Conservation (phyloP, 2,797 vertebrate species). For the Karalla daura region DNA sequence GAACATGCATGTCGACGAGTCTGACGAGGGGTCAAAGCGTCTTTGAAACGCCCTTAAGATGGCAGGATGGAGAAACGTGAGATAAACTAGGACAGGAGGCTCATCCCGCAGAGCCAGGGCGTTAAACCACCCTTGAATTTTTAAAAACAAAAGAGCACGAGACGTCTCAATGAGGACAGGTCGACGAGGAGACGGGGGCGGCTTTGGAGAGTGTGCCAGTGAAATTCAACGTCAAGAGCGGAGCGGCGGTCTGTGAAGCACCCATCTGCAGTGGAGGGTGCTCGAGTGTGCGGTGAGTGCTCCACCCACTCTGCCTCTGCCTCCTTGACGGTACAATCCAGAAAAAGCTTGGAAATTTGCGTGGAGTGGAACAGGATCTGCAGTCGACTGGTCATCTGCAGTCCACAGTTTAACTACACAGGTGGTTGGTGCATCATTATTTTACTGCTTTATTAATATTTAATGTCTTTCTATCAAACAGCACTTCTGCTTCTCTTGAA, state of each 20-base stretch:
- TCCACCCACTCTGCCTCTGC: constrained; percentile 29
- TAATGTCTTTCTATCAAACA: not conserved
- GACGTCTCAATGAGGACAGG: constrained; percentile 4
- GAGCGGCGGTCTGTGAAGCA: constrained; percentile 40
- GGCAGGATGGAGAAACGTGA: not conserved
- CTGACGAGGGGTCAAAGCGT: too few species aligned
- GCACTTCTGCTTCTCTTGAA: too few species aligned
- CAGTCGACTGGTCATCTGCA: not conserved
- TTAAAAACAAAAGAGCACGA: constrained; percentile 2
- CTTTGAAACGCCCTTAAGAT: too few species aligned
- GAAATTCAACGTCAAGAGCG: constrained; percentile 40
- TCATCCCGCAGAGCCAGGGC: not conserved
- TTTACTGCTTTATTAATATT: constrained; percentile 9
- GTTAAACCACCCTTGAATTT: not conserved
- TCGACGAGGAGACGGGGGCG: constrained; percentile 17
- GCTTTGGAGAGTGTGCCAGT: constrained; percentile 33
- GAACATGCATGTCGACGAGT: too few species aligned
- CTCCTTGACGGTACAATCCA: constrained; percentile 28
- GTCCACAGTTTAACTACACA: not conserved
- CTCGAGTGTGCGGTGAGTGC: constrained; percentile 37
- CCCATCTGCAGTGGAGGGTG: constrained; percentile 39
- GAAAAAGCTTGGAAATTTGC: constrained; percentile 26
- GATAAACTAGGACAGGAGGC: not conserved
- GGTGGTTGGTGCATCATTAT: not conserved
- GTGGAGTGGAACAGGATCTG: constrained; percentile 14